phyloP scores from a whole-genome alignment of 2,113 vertebrate genomes.

The Eulacestoma nigropectus region DNA sequence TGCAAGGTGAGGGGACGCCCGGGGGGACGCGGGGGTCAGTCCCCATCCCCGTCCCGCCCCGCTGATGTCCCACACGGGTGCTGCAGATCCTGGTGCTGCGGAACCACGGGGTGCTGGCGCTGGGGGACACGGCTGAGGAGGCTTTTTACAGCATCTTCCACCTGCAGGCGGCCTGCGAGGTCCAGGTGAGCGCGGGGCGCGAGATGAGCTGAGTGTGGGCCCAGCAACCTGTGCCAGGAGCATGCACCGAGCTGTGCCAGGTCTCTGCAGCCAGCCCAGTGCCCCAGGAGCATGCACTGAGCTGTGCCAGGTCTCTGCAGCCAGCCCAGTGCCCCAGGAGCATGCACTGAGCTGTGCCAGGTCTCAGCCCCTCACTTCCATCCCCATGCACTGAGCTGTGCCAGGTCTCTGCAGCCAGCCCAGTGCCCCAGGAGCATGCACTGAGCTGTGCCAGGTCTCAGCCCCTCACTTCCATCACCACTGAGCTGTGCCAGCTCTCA shows the following conservation, averaged over 20 bases:
- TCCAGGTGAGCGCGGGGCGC: slow-evolving; percentile 74
- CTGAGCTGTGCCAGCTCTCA: not conserved
- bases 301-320: not conserved
- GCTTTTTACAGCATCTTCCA: slow-evolving; percentile 95
- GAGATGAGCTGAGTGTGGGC: rapidly evolving
- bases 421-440: no score
- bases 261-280: no score
- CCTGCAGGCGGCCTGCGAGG: slow-evolving; percentile 92
- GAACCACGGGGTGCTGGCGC: slow-evolving; percentile 91
- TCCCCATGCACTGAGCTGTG: no score
- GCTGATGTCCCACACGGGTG: rapidly evolving
- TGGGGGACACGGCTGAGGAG: slow-evolving; percentile 93
- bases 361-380: no score
- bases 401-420: not conserved
- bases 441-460: not conserved
- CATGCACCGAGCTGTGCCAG: not conserved
- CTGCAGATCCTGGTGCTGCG: slow-evolving; percentile 90
- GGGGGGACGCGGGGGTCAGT: rapidly evolving
- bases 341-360: not conserved
- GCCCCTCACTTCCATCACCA: not conserved
- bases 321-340: not conserved
- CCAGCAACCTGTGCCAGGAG: rapidly evolving
- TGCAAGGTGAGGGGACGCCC: slow-evolving; percentile 80
- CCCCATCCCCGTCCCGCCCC: rapidly evolving
- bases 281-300: not conserved